Conservation (phyloP, 2,888 invertebrate species). For the Pheosia gnoma region DNA sequence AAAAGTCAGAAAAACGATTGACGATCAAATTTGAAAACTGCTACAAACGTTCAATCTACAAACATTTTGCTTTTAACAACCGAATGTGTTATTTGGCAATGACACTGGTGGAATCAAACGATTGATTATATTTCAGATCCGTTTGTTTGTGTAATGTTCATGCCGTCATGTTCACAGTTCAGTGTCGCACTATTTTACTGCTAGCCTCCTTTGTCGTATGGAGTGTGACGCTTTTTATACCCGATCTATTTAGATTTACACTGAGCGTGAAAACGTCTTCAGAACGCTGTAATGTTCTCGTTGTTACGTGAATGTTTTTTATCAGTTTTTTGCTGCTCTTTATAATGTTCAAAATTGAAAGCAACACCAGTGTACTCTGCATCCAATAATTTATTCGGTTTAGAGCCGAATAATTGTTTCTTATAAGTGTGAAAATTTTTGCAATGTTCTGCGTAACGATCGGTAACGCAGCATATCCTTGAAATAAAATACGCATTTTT, state of each 20-base stretch:
- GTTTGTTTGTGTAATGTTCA: conserved; percentile 36
- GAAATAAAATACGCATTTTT: neutral
- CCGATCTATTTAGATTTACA: conserved; percentile 6
- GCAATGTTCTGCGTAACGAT: neutral
- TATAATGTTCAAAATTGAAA: neutral
- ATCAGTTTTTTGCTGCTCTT: conserved; percentile 1
- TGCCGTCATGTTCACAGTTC: conserved; percentile 23
- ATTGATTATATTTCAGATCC: conserved; percentile 34
- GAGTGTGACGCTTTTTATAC: conserved; percentile 3
- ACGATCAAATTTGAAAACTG: too few species aligned
- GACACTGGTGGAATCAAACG: conserved; percentile 40
- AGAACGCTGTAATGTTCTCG: conserved; percentile 1
- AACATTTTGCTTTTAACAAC: neutral
- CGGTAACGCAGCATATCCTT: neutral
- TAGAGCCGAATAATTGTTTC: neutral
- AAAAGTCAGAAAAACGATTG: too few species aligned
- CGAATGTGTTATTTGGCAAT: conserved; percentile 34
- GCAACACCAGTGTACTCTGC: neutral
- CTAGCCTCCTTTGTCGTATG: conserved; percentile 7
- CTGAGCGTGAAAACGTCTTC: conserved; percentile 9
- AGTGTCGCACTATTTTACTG: conserved; percentile 21
- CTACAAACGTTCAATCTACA: neutral
- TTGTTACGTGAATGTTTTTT: conserved; percentile 1
- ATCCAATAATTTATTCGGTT: neutral
- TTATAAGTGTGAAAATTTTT: neutral